Conservation (phyloP, 2,888 invertebrate species). For the Thymelicus sylvestris region DNA sequence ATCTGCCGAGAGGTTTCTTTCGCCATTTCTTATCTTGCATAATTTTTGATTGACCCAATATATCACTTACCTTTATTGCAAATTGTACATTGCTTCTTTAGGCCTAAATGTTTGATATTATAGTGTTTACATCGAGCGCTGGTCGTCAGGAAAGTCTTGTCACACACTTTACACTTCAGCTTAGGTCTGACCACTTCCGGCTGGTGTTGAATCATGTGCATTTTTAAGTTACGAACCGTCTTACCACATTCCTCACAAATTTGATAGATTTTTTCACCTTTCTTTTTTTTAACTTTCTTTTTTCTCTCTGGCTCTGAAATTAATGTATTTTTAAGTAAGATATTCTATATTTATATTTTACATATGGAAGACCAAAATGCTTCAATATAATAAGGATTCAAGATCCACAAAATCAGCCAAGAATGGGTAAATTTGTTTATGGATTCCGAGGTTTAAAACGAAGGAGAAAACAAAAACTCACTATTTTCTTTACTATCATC, state of each 20-base stretch:
- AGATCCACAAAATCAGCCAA: too few relatives aligned
- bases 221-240: slow-evolving; percentile 59
- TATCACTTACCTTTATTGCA: slow-evolving; percentile 66
- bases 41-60: background rate
- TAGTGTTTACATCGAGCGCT: slow-evolving; percentile 62
- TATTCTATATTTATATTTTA: too few relatives aligned
- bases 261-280: slow-evolving; percentile 43
- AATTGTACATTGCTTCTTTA: slow-evolving; percentile 64
- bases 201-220: slow-evolving; percentile 57
- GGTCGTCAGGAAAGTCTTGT: slow-evolving; percentile 57
- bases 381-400: too few relatives aligned
- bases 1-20: too few relatives aligned
- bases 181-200: slow-evolving; percentile 51
- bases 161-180: slow-evolving; percentile 62
- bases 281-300: slow-evolving; percentile 46
- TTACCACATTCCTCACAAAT: slow-evolving; percentile 74
- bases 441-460: too few relatives aligned
- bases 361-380: too few relatives aligned
- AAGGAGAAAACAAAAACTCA: slow-evolving; percentile 40
- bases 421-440: too few relatives aligned
- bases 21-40: too few relatives aligned
- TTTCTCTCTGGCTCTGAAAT: slow-evolving; percentile 38
- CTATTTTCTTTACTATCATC: slow-evolving; percentile 57
- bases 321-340: background rate
- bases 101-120: slow-evolving; percentile 65